Percentiles rank a stretch among this genome's conserved stretches.
Evolutionary conservation across 2,113 vertebrate species (phyloP).

Genomic region (Stigmatopora argus): DNA sequence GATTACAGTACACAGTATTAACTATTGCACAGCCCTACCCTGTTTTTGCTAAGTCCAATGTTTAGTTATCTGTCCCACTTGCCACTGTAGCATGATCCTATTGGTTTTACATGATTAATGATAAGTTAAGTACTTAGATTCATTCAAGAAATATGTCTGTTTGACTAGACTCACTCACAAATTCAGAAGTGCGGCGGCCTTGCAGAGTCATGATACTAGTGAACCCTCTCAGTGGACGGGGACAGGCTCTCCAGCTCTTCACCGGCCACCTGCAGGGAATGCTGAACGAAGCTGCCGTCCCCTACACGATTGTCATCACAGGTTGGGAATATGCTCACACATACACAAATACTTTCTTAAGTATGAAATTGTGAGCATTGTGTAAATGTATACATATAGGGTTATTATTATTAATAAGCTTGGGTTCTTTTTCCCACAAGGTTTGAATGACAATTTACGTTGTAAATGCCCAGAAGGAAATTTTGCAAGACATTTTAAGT

Average conservation of each 20-base stretch:
- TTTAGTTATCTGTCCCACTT: too few relatives aligned
- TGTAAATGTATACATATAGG: neutral
- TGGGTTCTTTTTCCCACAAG: too few relatives aligned
- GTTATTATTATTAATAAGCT: too few relatives aligned
- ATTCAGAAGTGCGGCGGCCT: slow-evolving; percentile 53
- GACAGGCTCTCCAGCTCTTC: slow-evolving; percentile 77
- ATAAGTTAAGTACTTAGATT: neutral
- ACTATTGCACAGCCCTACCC: too few relatives aligned
- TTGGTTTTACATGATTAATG: neutral
- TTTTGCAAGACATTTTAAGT: too few relatives aligned
- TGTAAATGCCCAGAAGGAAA: too few relatives aligned
- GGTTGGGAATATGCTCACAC: slow-evolving; percentile 60
- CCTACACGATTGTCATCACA: slow-evolving; percentile 75
- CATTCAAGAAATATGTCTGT: slow-evolving; percentile 6
- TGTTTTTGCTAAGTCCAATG: too few relatives aligned
- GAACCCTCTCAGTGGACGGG: slow-evolving; percentile 79
- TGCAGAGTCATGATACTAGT: slow-evolving; percentile 78
- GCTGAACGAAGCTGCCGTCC: slow-evolving; percentile 74
- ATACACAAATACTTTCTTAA: neutral
- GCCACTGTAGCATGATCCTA: too few relatives aligned
- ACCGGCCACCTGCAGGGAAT: slow-evolving; percentile 72
- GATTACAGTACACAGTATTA: too few relatives aligned
- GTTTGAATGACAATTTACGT: too few relatives aligned
- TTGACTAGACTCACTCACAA: slow-evolving; percentile 26
- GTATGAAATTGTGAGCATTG: neutral